These are phyloP conservation scores for Trachymyrmex septentrionalis DNA, from an alignment of 1,140 invertebrate species.

Conservation along the genomic window DNA sequence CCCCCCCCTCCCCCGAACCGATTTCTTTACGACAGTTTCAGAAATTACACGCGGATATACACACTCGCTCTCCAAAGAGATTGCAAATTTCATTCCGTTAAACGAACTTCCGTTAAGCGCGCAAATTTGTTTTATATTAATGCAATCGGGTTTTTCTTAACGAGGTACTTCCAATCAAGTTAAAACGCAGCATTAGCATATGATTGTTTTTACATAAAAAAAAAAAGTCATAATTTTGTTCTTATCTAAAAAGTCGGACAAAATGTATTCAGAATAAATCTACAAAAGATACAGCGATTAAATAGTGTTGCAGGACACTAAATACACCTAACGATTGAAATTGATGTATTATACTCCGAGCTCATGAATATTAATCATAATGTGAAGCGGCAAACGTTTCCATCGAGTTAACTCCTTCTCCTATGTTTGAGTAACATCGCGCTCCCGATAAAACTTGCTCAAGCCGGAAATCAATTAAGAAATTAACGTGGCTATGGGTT, in stretches of 20 bases:
- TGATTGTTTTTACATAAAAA: not conserved
- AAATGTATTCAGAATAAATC: not conserved
- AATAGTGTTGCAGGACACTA: not conserved
- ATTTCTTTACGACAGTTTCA: conserved; percentile 53
- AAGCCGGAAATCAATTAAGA: conserved; percentile 60
- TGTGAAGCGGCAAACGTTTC: conserved; percentile 20
- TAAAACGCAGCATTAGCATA: not conserved
- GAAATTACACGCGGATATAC: conserved; percentile 34
- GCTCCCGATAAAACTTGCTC: conserved; percentile 26
- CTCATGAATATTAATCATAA: conserved; percentile 53
- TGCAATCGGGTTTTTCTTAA: not conserved
- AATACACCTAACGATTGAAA: conserved; percentile 11
- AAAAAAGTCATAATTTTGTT: not conserved
- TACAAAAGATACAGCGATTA: not conserved
- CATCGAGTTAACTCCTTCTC: conserved; percentile 16
- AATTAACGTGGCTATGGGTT: conserved; percentile 32
- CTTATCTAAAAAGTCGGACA: not conserved
- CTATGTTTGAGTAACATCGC: conserved; percentile 18
- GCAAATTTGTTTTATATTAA: not conserved
- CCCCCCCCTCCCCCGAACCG: too few species aligned
- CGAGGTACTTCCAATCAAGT: not conserved
- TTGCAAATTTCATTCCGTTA: not conserved
- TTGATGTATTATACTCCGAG: conserved; percentile 27
- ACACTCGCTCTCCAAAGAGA: not conserved
- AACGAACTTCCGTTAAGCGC: not conserved